Percentiles rank a stretch among this genome's conserved stretches.
Evolutionary conservation across 2,797 vertebrate species (phyloP).

Genomic region (Garrulus glandarius): DNA sequence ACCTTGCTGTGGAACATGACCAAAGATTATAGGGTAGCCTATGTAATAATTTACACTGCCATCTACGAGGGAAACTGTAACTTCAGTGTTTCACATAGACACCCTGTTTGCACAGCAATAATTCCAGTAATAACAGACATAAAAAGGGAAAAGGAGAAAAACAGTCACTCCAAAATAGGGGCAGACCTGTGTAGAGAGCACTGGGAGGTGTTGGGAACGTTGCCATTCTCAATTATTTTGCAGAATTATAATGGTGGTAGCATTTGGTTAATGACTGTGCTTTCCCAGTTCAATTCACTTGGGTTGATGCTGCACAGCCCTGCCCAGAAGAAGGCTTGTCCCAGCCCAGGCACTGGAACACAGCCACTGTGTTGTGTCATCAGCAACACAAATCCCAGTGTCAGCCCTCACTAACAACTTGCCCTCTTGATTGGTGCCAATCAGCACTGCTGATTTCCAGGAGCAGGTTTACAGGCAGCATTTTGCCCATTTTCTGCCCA

Average conservation of each 20-base stretch:
- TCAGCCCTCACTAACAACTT: neutral
- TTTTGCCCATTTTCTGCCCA: neutral
- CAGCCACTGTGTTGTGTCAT: neutral
- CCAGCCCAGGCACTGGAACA: neutral
- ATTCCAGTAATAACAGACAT: conserved; percentile 5
- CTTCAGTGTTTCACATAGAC: neutral
- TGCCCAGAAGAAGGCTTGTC: neutral
- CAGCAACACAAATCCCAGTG: neutral
- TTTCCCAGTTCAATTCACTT: neutral
- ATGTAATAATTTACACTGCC: conserved; percentile 37
- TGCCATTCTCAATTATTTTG: neutral
- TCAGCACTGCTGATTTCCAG: neutral
- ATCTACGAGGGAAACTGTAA: conserved; percentile 15
- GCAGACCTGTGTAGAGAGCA: neutral
- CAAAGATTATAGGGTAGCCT: conserved; percentile 52
- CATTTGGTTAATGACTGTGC: neutral
- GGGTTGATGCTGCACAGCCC: neutral
- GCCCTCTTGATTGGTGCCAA: neutral
- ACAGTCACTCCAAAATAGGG: neutral
- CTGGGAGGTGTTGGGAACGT: neutral
- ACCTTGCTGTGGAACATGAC: conserved; percentile 25
- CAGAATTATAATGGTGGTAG: neutral
- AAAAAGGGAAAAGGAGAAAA: neutral
- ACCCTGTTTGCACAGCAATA: conserved; percentile 4
- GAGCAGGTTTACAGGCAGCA: neutral